Conservation (phyloP, 1,140 invertebrate species). For the Cardiocondyla obscurior region DNA sequence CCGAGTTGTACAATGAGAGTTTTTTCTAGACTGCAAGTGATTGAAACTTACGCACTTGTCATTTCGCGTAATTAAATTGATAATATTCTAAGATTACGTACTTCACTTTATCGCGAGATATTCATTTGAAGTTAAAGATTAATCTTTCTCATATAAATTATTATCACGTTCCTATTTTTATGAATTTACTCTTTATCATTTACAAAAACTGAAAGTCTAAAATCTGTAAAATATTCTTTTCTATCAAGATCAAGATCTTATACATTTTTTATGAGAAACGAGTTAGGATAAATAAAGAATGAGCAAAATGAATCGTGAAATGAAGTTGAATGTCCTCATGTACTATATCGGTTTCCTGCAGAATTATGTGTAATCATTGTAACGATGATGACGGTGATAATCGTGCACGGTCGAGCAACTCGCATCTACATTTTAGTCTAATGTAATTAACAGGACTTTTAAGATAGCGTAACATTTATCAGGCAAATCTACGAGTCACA, state of each 20-base stretch:
- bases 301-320: neutral
- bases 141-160: neutral
- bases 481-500: conserved; percentile 63
- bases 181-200: neutral
- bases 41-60: neutral
- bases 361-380: conserved; percentile 57
- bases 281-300: neutral
- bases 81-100: too few species aligned
- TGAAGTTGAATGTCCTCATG: conserved; percentile 40
- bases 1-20: neutral
- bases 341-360: conserved; percentile 39
- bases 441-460: conserved; percentile 64
- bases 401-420: conserved; percentile 54
- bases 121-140: neutral
- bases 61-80: neutral
- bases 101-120: too few species aligned
- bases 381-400: conserved; percentile 41
- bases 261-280: conserved; percentile 32
- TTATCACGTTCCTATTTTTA: neutral
- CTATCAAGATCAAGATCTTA: neutral
- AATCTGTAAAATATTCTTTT: neutral
- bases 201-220: neutral
- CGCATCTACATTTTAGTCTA: conserved; percentile 58
- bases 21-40: conserved; percentile 7
- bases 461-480: conserved; percentile 66